Base-by-base conservation (phyloP, 2,888 invertebrate species). In the Cryptus armator region DNA sequence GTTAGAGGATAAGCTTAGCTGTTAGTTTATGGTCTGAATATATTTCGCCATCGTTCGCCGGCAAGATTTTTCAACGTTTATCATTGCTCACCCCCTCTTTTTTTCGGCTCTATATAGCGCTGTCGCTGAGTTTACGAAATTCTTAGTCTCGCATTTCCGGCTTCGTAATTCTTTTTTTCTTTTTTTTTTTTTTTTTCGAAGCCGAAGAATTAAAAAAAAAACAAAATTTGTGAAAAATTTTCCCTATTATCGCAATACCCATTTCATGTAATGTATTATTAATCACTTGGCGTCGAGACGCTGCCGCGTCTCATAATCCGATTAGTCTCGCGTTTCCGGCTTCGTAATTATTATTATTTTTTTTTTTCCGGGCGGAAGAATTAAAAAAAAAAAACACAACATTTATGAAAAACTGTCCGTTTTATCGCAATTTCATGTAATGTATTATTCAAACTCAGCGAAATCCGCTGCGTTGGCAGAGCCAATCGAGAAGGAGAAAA, bases 11-110 rank as follows among this genome's bases (percentile, higher is more conserved):
- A 91, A 92, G 91, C 86, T 86, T 91, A 92, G 87, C 86, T 89
- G 91, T 93, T 93, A 93, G 93, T 93, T 93, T 92, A 93, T 93
- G 93, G 92, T 93, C 93, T 93, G 92, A 92, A 87, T 87, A 84
- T 90, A 87, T 87, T 82, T 80, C 68, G 76, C 51, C 67, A 75
- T 82, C 71, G 79, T 59, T 71, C 66, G 59, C 66, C 67, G 12
- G 29, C 51, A 68, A 56, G 32, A 43, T 14, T 16, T 5, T 48
- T 71, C 24, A 19, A 46, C 67, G 37, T 51, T 62, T 48, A 37
- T 51, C 48, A 10, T 29, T 48, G 67, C 7, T 48, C 48, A 51
- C 6, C 37, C 37, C 37, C 37, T 5, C 37, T 5, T 37, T 37
- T 37, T 37, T 37, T 66, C 16, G 70, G n/a, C 56, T 44, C 70